Evolutionary conservation across 2,888 invertebrate genomes (phyloP), one percentile per base, ranked within the genome.

Genomic region (Gortyna flavago): DNA sequence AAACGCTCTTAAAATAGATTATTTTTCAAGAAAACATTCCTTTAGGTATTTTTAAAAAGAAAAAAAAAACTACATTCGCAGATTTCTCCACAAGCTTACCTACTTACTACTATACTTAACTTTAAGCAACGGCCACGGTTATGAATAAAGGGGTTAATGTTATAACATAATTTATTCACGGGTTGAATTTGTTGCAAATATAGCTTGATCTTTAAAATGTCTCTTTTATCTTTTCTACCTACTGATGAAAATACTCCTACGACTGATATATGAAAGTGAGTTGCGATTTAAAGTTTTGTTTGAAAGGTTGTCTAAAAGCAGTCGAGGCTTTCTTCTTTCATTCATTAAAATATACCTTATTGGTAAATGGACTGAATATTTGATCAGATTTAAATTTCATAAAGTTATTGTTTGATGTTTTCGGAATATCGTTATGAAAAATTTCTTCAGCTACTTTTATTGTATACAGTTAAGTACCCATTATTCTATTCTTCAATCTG

Each of bases 361-460:
- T 65, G 9, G 18, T 44, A 61, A 64, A 77, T 44, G 18, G 32
- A 25, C n/a, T 65, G 7, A 81, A 59, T 48, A 59, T 48, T 3
- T 18, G 16, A 65, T n/a, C n/a, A 61, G 18, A 54, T 35, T 51
- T 41, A 1, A 29, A 38, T 21, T 41, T 13, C 5, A 32, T 51
- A 64, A 18, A 25, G 7, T 51, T 21, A 6, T 44, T 29, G 1
- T 38, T 66, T 65, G 29, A 48, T 35, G 18, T 76, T 64, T 54
- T 54, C 32, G 32, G 9, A 51, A n/a, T 21, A 54, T 3, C 35
- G 4, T 35, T 13, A n/a, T 35, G 21, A n/a, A 32, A 44, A n/a
- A 21, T 48, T 44, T 48, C 18, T 48, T 48, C 48, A 7, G 7
- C 48, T 21, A 48, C 2, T 48, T 48, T 21, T 48, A 48, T 48